Evolutionary conservation across 2,888 invertebrate species (phyloP).

Genomic region (Acrobasis repandana): DNA sequence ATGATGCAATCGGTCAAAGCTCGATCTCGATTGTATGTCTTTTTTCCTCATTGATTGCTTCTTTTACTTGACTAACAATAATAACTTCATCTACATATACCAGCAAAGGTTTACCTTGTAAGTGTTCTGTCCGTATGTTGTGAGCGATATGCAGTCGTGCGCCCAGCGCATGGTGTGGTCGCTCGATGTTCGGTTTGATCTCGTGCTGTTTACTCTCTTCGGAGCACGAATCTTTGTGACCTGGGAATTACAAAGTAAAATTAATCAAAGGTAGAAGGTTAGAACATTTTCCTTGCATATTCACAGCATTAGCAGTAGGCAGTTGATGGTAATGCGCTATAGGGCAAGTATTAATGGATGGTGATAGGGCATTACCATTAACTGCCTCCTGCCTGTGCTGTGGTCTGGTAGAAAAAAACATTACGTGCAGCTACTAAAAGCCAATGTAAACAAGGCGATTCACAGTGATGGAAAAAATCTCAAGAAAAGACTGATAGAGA

Average conservation of each 20-base stretch:
- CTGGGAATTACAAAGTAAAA: slow-evolving; percentile 54
- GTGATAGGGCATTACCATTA: too few species aligned
- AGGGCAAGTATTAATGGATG: too few species aligned
- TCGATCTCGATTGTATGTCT: not conserved
- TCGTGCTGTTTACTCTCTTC: slow-evolving; percentile 87
- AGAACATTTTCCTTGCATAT: too few species aligned
- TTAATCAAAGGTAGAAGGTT: not conserved
- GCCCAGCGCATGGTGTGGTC: slow-evolving; percentile 71
- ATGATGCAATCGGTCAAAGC: not conserved
- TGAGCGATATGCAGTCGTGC: slow-evolving; percentile 70
- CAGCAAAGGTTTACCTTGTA: slow-evolving; percentile 49
- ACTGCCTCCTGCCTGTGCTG: too few species aligned
- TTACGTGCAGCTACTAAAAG: too few species aligned
- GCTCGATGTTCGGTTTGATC: slow-evolving; percentile 71
- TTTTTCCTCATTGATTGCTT: not conserved
- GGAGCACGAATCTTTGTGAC: slow-evolving; percentile 88
- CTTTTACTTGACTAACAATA: not conserved
- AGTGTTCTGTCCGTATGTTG: slow-evolving; percentile 69
- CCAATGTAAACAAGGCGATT: too few species aligned
- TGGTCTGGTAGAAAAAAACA: too few species aligned
- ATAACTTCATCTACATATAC: slow-evolving; percentile 16
- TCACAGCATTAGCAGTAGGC: too few species aligned
- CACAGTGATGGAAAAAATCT: too few species aligned
- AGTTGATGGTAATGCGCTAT: too few species aligned
- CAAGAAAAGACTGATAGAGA: too few species aligned